Evolutionary conservation across 2,888 invertebrate species (phyloP), one percentile per base, ranked within the genome.

Genomic region (Lasioglossum pauxillum): DNA sequence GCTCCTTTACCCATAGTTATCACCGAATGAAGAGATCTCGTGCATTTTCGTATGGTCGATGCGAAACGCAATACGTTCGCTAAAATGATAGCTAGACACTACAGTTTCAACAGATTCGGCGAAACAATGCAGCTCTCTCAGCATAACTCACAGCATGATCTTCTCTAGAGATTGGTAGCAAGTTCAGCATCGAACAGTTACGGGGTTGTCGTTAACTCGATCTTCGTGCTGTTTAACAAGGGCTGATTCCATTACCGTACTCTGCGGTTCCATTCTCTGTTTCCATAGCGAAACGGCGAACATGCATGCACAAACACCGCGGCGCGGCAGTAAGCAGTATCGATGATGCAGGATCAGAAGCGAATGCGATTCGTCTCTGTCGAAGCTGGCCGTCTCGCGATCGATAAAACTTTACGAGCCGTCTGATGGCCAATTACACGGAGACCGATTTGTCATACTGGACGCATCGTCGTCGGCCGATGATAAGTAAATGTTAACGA

Each of bases 361-460:
- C 46, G 74, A 57, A 49, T 44, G 35, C 75, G 79, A 80, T 85
- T 75, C 57, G 44, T 77, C 76, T 44, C 64, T 41, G 78, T 75
- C 74, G 53, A 69, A 53, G 69, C 53, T 49, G 14, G 19, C 31
- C 46, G 27, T 27, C 67, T 76, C 60, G 78, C 35, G 78, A 72
- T 82, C 87, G 83, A 86, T 90, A 69, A 73, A 85, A 82, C 75
- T 85, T 83, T 83, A 83, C 85, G 75, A 83, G 81, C 82, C 76
- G 27, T 23, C 76, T 60, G 73, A 46, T 53, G 78, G 67, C 49
- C 84, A 75, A 82, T 86, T 78, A 81, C 75, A 46, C 71, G 85
- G 69, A 73, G 80, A 82, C 82, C 89, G 82, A 90, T 90, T 86
- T 78, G 60, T 87, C 87, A 75, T 84, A 60, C 73, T n/a, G 57